Evolutionary conservation across 2,113 vertebrate genomes (phyloP), one percentile per base, ranked within the genome.

Genomic region (Centrocercus urophasianus): DNA sequence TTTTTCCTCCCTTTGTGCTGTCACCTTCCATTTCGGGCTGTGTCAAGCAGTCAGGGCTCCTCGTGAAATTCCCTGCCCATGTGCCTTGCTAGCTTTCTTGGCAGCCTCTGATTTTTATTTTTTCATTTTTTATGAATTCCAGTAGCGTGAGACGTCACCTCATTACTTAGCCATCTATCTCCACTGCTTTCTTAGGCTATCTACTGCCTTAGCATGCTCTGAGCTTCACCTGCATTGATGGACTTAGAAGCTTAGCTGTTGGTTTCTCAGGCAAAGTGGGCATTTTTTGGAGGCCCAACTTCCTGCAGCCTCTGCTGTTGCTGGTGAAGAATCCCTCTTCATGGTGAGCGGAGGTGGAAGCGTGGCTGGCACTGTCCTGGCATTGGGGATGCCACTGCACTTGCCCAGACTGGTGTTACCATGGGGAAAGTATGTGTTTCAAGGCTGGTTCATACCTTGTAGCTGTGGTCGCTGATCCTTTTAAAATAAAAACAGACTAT

Each of bases 11-110:
- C 67, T 66, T 92, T 1, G 4, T 69, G 75, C 84, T 80, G 75
- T 92, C 84, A 89, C 1, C 57, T 93, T 95, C 75, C 63, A 89
- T 93, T 92, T 72, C 1, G 3, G 89, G 32, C 69, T 65, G n/a
- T 83, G 71, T 91, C 56, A 59, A 15, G 20, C 1, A n/a, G 71
- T 71, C 48, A 83, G 50, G 75, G 30, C 38, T 34, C 36, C 60
- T 91, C 0, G 0, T 85, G 75, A 34, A 93, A 73, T 63, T 48
- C 65, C 34, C 61, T 47, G 6, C 32, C 61, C 52, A 25, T 0
- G 14, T 84, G 42, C 47, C 63, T 74, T 2, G 0, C 80, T 88
- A 77, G 36, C 57, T 22, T 69, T 11, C 48, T 61, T 86, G 80
- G 38, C 47, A 65, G 45, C 9, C 15, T 24, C 5, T 40, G 83